Percentiles rank a stretch among this genome's conserved stretches.
Conservation (phyloP, 2,888 invertebrate genomes). For the Biston betularia region DNA sequence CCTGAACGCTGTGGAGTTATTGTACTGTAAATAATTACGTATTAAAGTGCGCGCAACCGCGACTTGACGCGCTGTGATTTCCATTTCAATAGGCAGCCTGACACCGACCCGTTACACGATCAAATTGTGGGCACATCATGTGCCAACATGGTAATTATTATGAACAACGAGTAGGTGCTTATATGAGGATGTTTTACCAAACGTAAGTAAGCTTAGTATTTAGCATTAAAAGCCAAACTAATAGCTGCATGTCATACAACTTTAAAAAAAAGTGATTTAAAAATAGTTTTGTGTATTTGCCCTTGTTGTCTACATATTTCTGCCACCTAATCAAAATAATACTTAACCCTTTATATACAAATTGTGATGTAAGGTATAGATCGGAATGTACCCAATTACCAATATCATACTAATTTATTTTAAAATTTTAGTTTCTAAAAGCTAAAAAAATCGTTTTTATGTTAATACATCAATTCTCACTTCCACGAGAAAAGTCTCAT, state of each 20-base stretch:
- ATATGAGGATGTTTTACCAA: neutral
- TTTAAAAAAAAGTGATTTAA: no score
- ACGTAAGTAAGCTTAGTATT: neutral
- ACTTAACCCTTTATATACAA: no score
- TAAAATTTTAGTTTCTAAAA: no score
- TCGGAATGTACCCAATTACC: no score
- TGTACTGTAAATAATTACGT: conserved; percentile 67
- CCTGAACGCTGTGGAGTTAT: conserved; percentile 56
- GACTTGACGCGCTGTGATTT: conserved; percentile 62
- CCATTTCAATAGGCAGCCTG: conserved; percentile 67
- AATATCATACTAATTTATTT: no score
- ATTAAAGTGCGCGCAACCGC: conserved; percentile 63
- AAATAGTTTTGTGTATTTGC: no score
- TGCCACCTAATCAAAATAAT: no score
- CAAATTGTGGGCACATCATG: conserved; percentile 43
- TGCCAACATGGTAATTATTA: conserved; percentile 36
- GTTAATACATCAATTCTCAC: no score
- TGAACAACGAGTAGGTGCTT: conserved; percentile 16
- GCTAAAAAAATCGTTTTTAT: no score
- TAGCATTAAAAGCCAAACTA: neutral
- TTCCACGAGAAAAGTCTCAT: no score
- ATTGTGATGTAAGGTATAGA: no score
- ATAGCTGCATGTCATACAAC: neutral
- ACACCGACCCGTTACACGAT: conserved; percentile 69
- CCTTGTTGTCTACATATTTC: no score